These are phyloP conservation scores for Brachionus rubens DNA, from an alignment of 1,140 invertebrate genomes.

Conservation along the genomic window DNA sequence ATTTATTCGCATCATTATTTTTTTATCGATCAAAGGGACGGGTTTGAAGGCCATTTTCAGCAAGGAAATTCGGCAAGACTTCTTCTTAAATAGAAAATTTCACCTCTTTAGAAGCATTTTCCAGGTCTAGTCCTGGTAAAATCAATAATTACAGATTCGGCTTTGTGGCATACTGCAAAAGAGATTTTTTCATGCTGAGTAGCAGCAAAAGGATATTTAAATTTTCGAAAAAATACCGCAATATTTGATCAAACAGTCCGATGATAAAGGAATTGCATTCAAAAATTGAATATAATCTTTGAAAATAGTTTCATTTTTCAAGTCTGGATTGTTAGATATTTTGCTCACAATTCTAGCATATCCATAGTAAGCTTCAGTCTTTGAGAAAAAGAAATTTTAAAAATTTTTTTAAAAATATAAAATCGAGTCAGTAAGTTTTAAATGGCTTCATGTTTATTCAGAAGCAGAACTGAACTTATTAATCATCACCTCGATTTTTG, in stretches of 20 bases:
- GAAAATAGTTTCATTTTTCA: constrained; percentile 25
- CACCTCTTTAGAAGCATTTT: too few species aligned
- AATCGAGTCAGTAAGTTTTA: constrained; percentile 46
- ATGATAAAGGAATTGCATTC: constrained; percentile 38
- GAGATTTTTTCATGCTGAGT: too few species aligned
- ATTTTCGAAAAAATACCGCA: neutral
- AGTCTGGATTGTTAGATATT: constrained; percentile 1
- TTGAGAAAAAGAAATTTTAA: neutral
- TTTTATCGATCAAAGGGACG: too few species aligned
- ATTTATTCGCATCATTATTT: too few species aligned
- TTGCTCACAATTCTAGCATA: constrained; percentile 30
- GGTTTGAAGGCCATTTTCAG: too few species aligned
- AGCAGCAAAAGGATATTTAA: too few species aligned
- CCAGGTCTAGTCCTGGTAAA: too few species aligned
- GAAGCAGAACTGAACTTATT: constrained; percentile 46
- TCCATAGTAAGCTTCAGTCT: constrained; percentile 21
- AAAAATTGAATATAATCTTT: constrained; percentile 46
- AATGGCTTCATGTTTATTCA: constrained; percentile 32
- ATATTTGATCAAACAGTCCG: constrained; percentile 39
- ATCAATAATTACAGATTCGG: too few species aligned
- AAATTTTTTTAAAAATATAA: neutral
- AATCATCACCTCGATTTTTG: constrained; percentile 37
- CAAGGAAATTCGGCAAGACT: too few species aligned
- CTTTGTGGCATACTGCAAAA: too few species aligned
- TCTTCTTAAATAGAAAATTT: too few species aligned